These are phyloP conservation scores for Aspiorhynchus laticeps DNA, from an alignment of 2,113 vertebrate genomes.

Conservation along the genomic window DNA sequence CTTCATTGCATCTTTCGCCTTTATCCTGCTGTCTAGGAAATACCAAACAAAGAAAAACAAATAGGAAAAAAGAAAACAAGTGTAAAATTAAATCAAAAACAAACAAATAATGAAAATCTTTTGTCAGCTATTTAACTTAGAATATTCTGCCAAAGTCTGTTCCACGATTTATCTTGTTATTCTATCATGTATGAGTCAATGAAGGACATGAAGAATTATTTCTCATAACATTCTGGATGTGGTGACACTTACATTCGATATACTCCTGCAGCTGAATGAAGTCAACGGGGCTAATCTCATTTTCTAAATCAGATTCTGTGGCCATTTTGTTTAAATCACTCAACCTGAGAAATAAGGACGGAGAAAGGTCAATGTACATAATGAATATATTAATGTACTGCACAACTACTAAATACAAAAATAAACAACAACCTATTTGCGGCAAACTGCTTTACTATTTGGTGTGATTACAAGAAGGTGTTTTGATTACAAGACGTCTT, in stretches of 20 bases:
- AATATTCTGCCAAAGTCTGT: background rate
- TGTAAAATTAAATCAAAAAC: background rate
- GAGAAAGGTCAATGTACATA: background rate
- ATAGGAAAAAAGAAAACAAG: slow-evolving; percentile 44
- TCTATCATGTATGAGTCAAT: background rate
- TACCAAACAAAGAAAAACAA: slow-evolving; percentile 51
- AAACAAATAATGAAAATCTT: background rate
- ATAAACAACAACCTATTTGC: background rate
- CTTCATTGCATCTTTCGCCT: slow-evolving; percentile 85
- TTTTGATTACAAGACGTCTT: background rate
- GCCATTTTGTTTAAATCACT: slow-evolving; percentile 2
- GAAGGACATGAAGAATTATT: background rate
- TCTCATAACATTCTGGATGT: background rate
- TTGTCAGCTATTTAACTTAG: background rate
- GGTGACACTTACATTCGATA: slow-evolving; percentile 82
- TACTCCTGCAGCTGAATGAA: slow-evolving; percentile 89
- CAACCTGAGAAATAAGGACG: background rate
- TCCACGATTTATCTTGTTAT: background rate
- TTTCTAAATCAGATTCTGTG: slow-evolving; percentile 8
- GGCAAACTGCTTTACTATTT: background rate
- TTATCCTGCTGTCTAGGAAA: slow-evolving; percentile 79
- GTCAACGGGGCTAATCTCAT: slow-evolving; percentile 79
- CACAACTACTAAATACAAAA: background rate
- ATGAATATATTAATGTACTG: background rate
- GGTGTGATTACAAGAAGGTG: background rate